Conservation (phyloP, 2,797 vertebrate genomes). For the Phoebastria nigripes region DNA sequence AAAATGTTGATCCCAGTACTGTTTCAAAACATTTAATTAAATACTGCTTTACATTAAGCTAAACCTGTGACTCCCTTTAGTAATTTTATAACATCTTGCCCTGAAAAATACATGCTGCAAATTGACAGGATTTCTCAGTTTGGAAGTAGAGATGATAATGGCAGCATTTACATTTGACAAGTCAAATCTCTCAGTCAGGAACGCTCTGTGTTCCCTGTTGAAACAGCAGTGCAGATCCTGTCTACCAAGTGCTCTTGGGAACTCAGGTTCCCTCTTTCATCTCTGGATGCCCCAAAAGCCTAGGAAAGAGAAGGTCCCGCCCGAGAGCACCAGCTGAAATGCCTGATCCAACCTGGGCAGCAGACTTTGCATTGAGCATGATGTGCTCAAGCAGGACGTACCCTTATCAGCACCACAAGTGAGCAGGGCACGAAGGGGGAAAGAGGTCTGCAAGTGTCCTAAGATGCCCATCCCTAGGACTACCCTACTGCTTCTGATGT, state of each 20-base stretch:
- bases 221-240: neutral
- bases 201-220: neutral
- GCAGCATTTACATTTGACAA: conserved; percentile 27
- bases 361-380: neutral
- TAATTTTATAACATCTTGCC: neutral
- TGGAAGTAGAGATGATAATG: conserved; percentile 4
- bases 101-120: neutral
- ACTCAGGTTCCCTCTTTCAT: neutral
- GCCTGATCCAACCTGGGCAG: neutral
- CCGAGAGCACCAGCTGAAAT: neutral
- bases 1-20: neutral
- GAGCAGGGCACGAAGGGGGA: neutral
- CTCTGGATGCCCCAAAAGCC: neutral
- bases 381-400: neutral
- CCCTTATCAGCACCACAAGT: neutral
- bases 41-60: neutral
- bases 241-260: neutral
- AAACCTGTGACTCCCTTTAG: neutral
- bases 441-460: neutral
- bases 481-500: neutral
- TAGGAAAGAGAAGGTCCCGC: neutral
- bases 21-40: neutral
- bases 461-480: neutral
- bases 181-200: conserved; percentile 4
- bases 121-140: neutral